phyloP scores from a whole-genome alignment of 2,797 vertebrate species.

The Darevskia nairensis region DNA sequence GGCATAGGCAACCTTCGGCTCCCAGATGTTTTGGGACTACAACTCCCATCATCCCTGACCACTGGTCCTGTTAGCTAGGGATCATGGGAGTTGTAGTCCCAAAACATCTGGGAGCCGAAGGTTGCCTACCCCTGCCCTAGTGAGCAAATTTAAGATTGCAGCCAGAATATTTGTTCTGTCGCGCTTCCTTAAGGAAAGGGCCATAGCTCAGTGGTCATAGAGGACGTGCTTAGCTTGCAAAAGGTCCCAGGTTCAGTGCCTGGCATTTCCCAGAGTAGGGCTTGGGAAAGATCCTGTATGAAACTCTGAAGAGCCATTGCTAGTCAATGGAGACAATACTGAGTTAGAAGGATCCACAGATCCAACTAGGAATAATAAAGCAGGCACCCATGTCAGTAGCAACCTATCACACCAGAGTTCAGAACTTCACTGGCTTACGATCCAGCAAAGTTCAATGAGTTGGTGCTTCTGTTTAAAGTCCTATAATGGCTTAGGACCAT shows the following conservation, averaged over 20 bases:
- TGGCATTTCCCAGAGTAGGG: too few relatives aligned
- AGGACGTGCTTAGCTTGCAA: neutral
- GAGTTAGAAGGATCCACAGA: neutral
- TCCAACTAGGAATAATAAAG: neutral
- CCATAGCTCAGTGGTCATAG: neutral
- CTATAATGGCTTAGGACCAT: neutral
- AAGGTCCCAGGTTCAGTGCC: neutral
- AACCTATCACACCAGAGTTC: neutral
- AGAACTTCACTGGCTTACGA: neutral
- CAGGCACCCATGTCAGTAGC: neutral
- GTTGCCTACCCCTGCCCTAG: too few relatives aligned
- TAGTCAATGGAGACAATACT: neutral
- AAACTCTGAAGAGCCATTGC: too few relatives aligned
- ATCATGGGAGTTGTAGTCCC: too few relatives aligned
- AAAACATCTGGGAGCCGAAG: too few relatives aligned
- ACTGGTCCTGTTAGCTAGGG: too few relatives aligned
- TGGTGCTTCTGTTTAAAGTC: neutral
- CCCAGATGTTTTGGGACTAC: too few relatives aligned
- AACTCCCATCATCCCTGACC: too few relatives aligned
- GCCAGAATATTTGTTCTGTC: neutral
- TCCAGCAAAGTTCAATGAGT: neutral
- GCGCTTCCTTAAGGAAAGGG: neutral
- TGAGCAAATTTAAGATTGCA: neutral
- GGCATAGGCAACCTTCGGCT: too few relatives aligned
- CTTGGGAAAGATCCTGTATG: neutral